Evolutionary conservation across 1,140 invertebrate species (phyloP).

Genomic region (Berghia stephanieae): DNA sequence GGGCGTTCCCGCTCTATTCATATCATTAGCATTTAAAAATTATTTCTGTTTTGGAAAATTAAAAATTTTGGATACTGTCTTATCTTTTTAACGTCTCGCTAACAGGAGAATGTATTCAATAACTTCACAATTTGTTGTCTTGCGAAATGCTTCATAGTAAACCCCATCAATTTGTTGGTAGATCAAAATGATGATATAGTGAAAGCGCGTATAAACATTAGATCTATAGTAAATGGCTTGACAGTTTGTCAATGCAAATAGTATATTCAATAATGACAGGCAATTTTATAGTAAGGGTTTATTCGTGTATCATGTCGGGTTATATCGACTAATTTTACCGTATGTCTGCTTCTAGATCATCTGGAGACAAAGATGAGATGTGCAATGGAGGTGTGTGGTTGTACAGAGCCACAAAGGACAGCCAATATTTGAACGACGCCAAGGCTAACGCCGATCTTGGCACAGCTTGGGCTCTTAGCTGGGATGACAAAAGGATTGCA

Average conservation of each 20-base stretch:
- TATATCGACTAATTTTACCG: not conserved
- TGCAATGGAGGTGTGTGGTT: conserved; percentile 74
- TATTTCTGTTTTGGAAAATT: not conserved
- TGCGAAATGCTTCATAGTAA: too few relatives aligned
- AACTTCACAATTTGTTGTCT: too few relatives aligned
- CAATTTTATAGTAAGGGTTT: too few relatives aligned
- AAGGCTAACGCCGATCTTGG: conserved; percentile 66
- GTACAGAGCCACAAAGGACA: conserved; percentile 71
- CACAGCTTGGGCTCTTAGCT: conserved; percentile 66
- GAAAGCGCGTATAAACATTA: too few relatives aligned
- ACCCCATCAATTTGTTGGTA: too few relatives aligned
- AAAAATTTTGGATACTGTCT: not conserved
- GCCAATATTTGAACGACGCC: conserved; percentile 70
- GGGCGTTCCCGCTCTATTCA: not conserved
- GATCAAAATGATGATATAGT: too few relatives aligned
- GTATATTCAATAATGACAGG: too few relatives aligned
- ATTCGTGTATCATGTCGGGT: too few relatives aligned
- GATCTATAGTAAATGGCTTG: too few relatives aligned
- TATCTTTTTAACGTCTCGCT: not conserved
- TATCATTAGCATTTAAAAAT: not conserved
- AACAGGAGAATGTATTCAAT: too few relatives aligned
- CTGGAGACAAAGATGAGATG: conserved; percentile 74
- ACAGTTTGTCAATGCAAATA: too few relatives aligned
- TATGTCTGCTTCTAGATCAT: conserved; percentile 61
- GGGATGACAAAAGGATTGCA: conserved; percentile 71